These are phyloP conservation scores for Papilio polytes DNA, from an alignment of 1,140 invertebrate species.

Conservation along the genomic window DNA sequence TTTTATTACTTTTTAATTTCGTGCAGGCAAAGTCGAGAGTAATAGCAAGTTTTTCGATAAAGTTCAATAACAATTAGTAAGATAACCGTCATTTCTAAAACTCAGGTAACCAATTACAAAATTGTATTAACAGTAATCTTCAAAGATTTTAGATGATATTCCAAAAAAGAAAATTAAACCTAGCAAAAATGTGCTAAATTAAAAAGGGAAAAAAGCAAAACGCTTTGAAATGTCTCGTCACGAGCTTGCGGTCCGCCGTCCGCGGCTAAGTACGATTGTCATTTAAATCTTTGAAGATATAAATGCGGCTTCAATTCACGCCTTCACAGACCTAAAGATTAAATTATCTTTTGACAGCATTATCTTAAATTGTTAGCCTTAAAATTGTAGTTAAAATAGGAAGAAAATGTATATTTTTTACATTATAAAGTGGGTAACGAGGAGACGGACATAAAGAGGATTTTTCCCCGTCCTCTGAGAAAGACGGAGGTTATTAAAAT, in stretches of 20 bases:
- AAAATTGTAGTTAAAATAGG: neutral
- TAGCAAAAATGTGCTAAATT: neutral
- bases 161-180: neutral
- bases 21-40: too few species aligned
- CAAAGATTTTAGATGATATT: neutral
- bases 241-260: neutral
- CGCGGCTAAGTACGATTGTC: conserved; percentile 8
- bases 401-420: neutral
- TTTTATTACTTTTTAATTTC: too few species aligned
- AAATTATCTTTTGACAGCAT: conserved; percentile 8
- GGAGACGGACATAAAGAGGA: too few species aligned
- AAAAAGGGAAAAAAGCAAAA: neutral
- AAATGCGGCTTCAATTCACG: conserved; percentile 16
- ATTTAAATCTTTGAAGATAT: conserved; percentile 18
- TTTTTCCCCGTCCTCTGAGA: too few species aligned
- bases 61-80: too few species aligned
- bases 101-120: neutral
- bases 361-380: neutral
- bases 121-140: neutral
- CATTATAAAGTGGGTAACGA: too few species aligned
- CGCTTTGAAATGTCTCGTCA: conserved; percentile 8
- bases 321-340: conserved; percentile 3
- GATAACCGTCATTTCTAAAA: too few species aligned
- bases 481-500: too few species aligned
- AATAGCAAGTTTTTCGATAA: too few species aligned